Evolutionary conservation across 1,140 invertebrate genomes (phyloP).

Genomic region (Trichomalopsis sarcophagae): DNA sequence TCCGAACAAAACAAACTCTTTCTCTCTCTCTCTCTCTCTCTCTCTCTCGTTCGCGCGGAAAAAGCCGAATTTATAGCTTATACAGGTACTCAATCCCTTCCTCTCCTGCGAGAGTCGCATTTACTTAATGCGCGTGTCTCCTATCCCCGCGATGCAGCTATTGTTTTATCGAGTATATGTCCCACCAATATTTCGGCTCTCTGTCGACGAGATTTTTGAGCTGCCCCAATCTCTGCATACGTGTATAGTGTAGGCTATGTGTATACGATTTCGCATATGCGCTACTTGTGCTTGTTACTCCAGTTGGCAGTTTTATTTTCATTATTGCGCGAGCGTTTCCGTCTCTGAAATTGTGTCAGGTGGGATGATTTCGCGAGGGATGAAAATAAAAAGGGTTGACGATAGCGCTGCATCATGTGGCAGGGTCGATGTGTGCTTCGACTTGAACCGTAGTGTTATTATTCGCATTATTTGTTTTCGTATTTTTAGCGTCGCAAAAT

Average conservation of each 20-base stretch:
- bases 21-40: too few species aligned
- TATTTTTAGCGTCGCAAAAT: too few species aligned
- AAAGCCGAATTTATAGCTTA: conserved; percentile 35
- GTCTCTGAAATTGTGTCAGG: conserved; percentile 46
- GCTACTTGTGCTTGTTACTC: conserved; percentile 10
- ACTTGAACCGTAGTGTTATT: too few species aligned
- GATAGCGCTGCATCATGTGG: not conserved
- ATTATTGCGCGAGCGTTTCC: conserved; percentile 29
- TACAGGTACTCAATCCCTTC: not conserved
- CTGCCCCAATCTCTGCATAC: not conserved
- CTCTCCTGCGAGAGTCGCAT: not conserved
- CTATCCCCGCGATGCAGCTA: not conserved
- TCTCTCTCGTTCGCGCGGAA: not conserved
- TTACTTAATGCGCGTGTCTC: conserved; percentile 33
- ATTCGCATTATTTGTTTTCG: too few species aligned
- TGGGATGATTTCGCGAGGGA: not conserved
- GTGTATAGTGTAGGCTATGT: too few species aligned
- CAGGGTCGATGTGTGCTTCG: too few species aligned
- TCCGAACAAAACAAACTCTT: conserved; percentile 30
- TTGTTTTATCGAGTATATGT: conserved; percentile 21
- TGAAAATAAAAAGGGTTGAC: not conserved
- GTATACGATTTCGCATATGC: not conserved
- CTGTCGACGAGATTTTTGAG: conserved; percentile 6
- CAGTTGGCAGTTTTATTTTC: conserved; percentile 14
- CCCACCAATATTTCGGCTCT: conserved; percentile 24